phyloP scores from a whole-genome alignment of 1,140 invertebrate species.

The Aethina tumida region DNA sequence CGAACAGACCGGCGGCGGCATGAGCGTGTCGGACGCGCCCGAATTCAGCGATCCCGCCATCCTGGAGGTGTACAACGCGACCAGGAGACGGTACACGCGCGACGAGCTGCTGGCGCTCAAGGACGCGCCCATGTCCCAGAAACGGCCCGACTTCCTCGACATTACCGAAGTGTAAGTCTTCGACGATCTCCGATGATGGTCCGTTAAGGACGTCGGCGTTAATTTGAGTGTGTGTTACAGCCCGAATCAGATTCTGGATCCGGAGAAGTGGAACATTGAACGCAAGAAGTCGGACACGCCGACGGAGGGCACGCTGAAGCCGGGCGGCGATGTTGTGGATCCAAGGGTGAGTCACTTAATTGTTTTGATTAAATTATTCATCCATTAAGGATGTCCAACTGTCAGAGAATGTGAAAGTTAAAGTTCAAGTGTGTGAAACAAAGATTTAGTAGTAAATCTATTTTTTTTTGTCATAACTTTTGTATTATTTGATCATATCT shows the following conservation, averaged over 20 bases:
- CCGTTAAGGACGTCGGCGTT: background rate
- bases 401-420: too few species aligned
- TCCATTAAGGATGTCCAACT: background rate
- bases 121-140: slow-evolving; percentile 58
- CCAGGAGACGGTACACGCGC: slow-evolving; percentile 32
- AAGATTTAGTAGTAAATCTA: too few species aligned
- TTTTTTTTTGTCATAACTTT: too few species aligned
- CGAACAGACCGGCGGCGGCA: slow-evolving; percentile 20
- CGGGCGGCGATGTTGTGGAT: slow-evolving; percentile 24
- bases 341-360: slow-evolving; percentile 13
- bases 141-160: slow-evolving; percentile 32
- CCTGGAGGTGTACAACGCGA: slow-evolving; percentile 16
- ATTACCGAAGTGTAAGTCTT: slow-evolving; percentile 22
- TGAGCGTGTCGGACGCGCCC: slow-evolving; percentile 14
- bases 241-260: slow-evolving; percentile 48
- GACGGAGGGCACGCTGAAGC: slow-evolving; percentile 35
- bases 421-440: too few species aligned
- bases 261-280: slow-evolving; percentile 48
- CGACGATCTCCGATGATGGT: background rate
- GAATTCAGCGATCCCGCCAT: slow-evolving; percentile 30
- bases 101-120: slow-evolving; percentile 68
- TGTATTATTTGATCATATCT: too few species aligned
- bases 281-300: slow-evolving; percentile 44
- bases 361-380: background rate
- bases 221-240: too few species aligned